Percentiles rank a stretch among this genome's conserved stretches.
phyloP scores from a whole-genome alignment of 2,888 invertebrate species.

The Liodrosophila aerea region DNA sequence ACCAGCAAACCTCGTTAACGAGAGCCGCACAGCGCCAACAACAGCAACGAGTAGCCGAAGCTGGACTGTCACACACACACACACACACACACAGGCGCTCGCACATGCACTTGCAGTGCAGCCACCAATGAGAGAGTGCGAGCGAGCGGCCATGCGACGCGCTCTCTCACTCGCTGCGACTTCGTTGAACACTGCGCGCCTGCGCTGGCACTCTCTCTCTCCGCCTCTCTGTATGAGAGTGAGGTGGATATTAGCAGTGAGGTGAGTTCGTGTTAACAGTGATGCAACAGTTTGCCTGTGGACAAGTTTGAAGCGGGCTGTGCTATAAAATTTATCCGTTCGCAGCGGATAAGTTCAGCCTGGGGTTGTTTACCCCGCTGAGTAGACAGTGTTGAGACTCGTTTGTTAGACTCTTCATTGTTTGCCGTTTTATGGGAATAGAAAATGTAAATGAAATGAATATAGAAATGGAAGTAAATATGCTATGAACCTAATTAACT shows the following conservation, averaged over 20 bases:
- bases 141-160: constrained; percentile 7
- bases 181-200: constrained; percentile 47
- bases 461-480: no score
- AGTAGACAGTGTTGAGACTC: no score
- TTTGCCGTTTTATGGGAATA: no score
- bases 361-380: no score
- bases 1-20: constrained; percentile 41
- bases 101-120: neutral
- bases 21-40: constrained; percentile 36
- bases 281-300: no score
- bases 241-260: constrained; percentile 29
- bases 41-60: constrained; percentile 48
- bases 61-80: constrained; percentile 9
- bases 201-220: constrained; percentile 40
- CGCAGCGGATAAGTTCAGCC: no score
- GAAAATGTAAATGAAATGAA: no score
- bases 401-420: no score
- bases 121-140: constrained; percentile 48
- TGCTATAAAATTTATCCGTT: no score
- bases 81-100: constrained; percentile 12
- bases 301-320: no score
- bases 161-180: constrained; percentile 32
- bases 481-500: no score
- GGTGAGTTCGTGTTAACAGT: constrained; percentile 22
- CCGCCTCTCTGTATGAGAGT: constrained; percentile 32